phyloP scores from a whole-genome alignment of 2,888 invertebrate genomes.

The Odontothrips loti region DNA sequence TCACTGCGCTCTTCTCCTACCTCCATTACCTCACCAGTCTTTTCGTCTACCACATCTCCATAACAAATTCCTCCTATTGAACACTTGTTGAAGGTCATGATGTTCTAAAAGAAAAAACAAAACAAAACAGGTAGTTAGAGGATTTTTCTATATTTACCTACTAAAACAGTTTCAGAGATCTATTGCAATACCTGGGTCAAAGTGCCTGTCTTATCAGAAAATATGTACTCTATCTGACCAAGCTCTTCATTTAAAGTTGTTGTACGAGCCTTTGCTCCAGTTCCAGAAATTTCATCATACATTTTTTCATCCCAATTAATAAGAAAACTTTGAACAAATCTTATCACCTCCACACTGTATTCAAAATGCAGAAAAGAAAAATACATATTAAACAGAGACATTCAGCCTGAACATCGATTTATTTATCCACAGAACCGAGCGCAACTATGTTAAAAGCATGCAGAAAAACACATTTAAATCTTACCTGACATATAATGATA shows the following conservation, averaged over 20 bases:
- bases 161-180: background rate
- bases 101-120: conserved; percentile 62
- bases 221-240: conserved; percentile 98
- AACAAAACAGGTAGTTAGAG: background rate
- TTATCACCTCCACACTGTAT: conserved; percentile 75
- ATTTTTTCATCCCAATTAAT: conserved; percentile 99
- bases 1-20: conserved; percentile 45
- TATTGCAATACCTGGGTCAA: conserved; percentile 64
- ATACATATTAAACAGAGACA: no score
- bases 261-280: conserved; percentile 91
- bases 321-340: conserved; percentile 95
- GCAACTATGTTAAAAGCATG: conserved; percentile 2
- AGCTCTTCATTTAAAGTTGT: conserved; percentile 98
- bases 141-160: no score
- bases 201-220: conserved; percentile 99
- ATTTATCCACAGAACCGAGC: background rate
- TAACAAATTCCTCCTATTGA: conserved; percentile 88
- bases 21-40: conserved; percentile 82
- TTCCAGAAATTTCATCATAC: conserved; percentile 86
- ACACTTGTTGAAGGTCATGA: conserved; percentile 99
- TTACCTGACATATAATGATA: conserved; percentile 95
- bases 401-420: no score
- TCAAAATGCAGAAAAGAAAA: background rate
- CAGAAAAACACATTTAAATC: conserved; percentile 40
- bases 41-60: conserved; percentile 84